Base-by-base conservation (phyloP, 2,888 invertebrate species). In the Tanytarsus gracilentus region DNA sequence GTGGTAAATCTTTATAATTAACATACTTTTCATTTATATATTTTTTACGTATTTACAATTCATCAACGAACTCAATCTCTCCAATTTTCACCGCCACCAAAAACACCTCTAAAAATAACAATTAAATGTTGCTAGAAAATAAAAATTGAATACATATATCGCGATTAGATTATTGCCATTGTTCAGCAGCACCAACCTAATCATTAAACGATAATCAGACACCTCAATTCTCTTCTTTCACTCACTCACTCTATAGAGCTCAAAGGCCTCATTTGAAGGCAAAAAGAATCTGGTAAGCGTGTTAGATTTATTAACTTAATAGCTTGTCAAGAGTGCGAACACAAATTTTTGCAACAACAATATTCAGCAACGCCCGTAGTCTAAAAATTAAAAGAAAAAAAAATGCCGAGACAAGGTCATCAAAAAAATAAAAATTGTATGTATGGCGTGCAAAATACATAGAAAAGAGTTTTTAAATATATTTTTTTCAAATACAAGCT, bases 351-450 rank as follows among this genome's bases (percentile, higher is more conserved):
- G 50, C 50, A 30, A 52, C 52, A 52, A 52, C 52, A 52, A 30
- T 14, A 5, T n/a, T n/a, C n/a, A n/a, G n/a, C n/a, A n/a, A n/a
- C n/a, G n/a, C 14, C 50, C 26, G 26, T 52, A 18, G 33, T 52
- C 52, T 52, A 52, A 52, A 30, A 26, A 26, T 30, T 25, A 27
- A 3, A 50, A 52, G 21, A n/a, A 11, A 33, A 33, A 51, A 29
- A 51, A 53, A 25, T 40, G 23, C 52, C 39, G 55, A 39, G 55
- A 55, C 55, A 55, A 55, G 55, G 55, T 55, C 55, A 55, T 23
- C 18, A n/a, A 36, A 36, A 36, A 36, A 44, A 40, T 3, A 14
- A 36, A 4, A 23, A 23, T 36, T 21, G 26, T 4, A 16, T 40
- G 40, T 26, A 40, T 26, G 16, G n/a, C 40, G 25, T 55, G 55